These are phyloP conservation scores for Punctoribates punctum DNA, from an alignment of 2,888 invertebrate genomes.

Conservation along the genomic window DNA sequence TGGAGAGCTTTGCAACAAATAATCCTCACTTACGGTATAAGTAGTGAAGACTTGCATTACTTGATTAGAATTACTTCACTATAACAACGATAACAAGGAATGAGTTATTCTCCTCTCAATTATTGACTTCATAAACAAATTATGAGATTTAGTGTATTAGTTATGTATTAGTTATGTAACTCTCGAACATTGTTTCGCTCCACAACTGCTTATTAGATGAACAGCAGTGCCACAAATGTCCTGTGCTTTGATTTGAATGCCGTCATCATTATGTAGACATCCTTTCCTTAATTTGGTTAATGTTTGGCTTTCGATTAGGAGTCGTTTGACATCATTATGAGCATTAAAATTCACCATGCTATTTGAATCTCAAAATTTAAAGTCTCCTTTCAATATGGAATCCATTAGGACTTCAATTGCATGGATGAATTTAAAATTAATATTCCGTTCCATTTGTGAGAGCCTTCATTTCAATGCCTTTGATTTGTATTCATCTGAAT, in stretches of 20 bases:
- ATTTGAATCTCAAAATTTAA: not conserved
- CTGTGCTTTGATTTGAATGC: no score
- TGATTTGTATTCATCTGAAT: not conserved
- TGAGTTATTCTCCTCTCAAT: not conserved
- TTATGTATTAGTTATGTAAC: not conserved
- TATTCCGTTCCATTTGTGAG: not conserved
- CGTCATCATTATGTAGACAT: no score
- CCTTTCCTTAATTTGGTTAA: no score
- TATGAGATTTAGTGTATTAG: not conserved
- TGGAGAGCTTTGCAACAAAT: not conserved
- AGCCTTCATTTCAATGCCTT: not conserved
- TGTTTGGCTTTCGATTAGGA: no score
- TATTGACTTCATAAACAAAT: not conserved
- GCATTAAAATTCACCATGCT: not conserved
- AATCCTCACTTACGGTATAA: not conserved
- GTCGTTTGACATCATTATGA: no score
- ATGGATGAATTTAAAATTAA: not conserved
- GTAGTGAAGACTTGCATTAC: not conserved
- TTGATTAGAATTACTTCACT: not conserved
- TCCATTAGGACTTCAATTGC: no score
- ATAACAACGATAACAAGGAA: not conserved
- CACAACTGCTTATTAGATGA: not conserved
- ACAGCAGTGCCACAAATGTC: no score
- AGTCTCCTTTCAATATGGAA: no score
- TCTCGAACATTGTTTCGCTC: not conserved